Conservation (phyloP, 2,113 vertebrate genomes). For the Miniopterus natalensis region DNA sequence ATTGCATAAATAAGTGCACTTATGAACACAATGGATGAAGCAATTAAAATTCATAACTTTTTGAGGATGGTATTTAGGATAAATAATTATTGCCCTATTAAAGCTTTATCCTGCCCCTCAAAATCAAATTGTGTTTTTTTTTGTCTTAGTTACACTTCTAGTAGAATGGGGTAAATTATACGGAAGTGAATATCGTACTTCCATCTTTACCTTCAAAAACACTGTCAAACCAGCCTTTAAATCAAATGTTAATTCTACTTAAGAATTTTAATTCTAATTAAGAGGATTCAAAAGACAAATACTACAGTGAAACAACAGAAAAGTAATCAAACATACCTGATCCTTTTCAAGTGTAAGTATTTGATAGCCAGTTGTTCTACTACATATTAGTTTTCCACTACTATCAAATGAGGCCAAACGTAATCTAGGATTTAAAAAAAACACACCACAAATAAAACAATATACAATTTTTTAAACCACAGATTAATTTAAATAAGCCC, state of each 20-base stretch:
- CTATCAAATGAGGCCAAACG: constrained; percentile 96
- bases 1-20: not conserved
- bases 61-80: constrained; percentile 27
- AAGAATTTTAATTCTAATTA: constrained; percentile 30
- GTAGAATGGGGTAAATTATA: not conserved
- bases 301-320: constrained; percentile 21
- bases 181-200: not conserved
- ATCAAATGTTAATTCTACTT: constrained; percentile 48
- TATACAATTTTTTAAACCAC: not conserved
- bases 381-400: constrained; percentile 95
- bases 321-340: constrained; percentile 90
- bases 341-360: constrained; percentile 97
- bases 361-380: constrained; percentile 95
- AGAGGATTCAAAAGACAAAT: constrained; percentile 45
- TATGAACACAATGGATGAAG: not conserved
- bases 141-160: not conserved
- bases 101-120: not conserved
- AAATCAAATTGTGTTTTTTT: not conserved
- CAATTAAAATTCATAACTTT: constrained; percentile 39
- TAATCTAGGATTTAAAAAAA: constrained; percentile 87
- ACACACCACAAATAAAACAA: not conserved
- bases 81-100: not conserved
- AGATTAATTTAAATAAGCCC: not conserved
- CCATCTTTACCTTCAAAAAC: constrained; percentile 19
- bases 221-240: constrained; percentile 27